Base-by-base conservation (phyloP, 92 coral and sea anemone genomes). In the Hydrozoanthus gracilis region DNA sequence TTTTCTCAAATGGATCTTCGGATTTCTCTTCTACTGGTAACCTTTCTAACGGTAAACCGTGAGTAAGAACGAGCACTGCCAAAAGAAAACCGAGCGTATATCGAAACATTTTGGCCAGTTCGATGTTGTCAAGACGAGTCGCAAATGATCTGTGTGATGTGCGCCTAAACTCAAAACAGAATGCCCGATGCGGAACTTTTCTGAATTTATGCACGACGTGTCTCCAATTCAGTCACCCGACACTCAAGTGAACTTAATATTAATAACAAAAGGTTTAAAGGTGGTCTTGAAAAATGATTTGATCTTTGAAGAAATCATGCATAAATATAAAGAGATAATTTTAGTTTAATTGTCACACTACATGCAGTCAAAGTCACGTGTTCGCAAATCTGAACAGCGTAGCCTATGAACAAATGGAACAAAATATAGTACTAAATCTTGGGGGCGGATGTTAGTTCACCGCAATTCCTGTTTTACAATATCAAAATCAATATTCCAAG, bases 1-100 rank as follows among this genome's bases (percentile, higher is more conserved):
- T 51, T 17, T 80, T 80, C 74, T 65, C 85, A 62, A 80, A 64
- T 12, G 85, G 74, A 27, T 80, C 85, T 49, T 80, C 74, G 6
- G 4, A 18, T 47, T 48, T 65, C 51, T 80, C 62, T 27, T 45
- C 56, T 52, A 27, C 16, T 39, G 16, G 8, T 48, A 27, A 27
- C 39, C 66, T 80, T 0, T 65, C 54, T 20, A 80, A 17, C 8
- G 85, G 85, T 74, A 80, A 49, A 6, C 85, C 74, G 17, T 80
- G 74, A 65, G 85, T 62, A 47, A 80, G 48, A 27, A 80, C 85
- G 11, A 80, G 48, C 58, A 56, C 74, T 4, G 66, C 61, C 3
- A 80, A 74, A 8, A 80, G 61, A 49, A 45, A 65, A 65, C 85
- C 74, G 49, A 80, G 46, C 9, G 60, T 80, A 58, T 80, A 80